Evolutionary conservation across 2,888 invertebrate genomes (phyloP).

Genomic region (Germaria angustata): DNA sequence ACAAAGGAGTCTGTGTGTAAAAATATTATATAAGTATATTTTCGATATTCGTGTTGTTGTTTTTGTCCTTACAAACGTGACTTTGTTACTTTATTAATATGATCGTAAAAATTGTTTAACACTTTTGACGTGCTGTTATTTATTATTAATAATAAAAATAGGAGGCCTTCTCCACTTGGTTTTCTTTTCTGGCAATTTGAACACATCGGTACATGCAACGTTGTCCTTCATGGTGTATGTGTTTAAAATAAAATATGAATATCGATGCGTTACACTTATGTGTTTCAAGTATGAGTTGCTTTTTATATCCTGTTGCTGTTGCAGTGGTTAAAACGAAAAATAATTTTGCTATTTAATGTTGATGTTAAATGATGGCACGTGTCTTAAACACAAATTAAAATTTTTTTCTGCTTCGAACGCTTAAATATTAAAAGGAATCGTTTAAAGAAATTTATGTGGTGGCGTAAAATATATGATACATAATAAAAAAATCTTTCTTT

Average conservation of each 20-base stretch:
- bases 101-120: constrained; percentile 71
- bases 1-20: not conserved
- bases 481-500: too few relatives aligned
- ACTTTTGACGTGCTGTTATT: constrained; percentile 69
- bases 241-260: not conserved
- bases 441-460: not conserved
- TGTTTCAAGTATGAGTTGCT: not conserved
- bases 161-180: constrained; percentile 15
- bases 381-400: constrained; percentile 56
- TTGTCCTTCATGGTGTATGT: not conserved
- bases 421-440: not conserved
- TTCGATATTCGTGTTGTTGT: not conserved
- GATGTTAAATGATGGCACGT: constrained; percentile 63
- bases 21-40: too few relatives aligned
- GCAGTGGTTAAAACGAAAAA: constrained; percentile 29
- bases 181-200: not conserved
- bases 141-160: constrained; percentile 69
- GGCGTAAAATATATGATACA: not conserved
- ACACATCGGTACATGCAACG: not conserved
- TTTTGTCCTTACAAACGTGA: constrained; percentile 69
- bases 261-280: not conserved
- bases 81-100: constrained; percentile 73
- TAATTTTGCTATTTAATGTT: constrained; percentile 60
- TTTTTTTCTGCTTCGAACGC: not conserved
- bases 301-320: not conserved